Percentiles rank a stretch among this genome's conserved stretches.
These are phyloP conservation scores for Cyprinodon diabolis DNA, from an alignment of 2,797 vertebrate species.

Conservation along the genomic window DNA sequence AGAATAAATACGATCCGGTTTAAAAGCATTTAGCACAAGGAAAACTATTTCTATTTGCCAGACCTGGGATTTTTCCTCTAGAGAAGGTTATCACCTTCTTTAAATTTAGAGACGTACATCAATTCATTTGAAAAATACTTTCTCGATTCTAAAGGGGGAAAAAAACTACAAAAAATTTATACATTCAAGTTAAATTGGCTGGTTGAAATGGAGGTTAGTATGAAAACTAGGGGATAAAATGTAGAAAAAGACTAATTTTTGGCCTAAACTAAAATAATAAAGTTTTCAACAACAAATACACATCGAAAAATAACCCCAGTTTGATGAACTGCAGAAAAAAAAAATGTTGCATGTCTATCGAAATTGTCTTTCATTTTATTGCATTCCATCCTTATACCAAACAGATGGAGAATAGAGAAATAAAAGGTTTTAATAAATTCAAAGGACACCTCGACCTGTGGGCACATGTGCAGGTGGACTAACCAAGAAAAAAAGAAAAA, in stretches of 20 bases:
- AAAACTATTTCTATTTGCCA: not conserved
- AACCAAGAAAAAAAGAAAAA: not conserved
- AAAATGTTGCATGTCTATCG: not conserved
- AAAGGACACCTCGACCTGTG: conserved; percentile 19
- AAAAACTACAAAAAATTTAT: no score
- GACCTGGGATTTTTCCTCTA: not conserved
- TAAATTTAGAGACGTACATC: not conserved
- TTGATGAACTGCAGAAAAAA: conserved; percentile 24
- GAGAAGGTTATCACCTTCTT: not conserved
- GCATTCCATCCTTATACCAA: no score
- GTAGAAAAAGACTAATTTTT: no score
- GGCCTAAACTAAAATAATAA: conserved; percentile 8
- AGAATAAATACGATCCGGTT: not conserved
- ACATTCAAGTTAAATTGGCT: no score
- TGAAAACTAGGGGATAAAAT: no score
- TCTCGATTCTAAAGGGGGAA: no score
- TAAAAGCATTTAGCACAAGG: not conserved
- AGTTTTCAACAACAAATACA: conserved; percentile 7
- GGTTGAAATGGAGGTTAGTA: no score
- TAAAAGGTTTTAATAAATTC: conserved; percentile 30
- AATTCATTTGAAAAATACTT: no score
- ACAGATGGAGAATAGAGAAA: conserved; percentile 8
- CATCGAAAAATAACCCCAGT: not conserved
- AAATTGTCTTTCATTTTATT: no score
- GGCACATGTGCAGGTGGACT: conserved; percentile 3